Conservation (phyloP, 2,113 vertebrate species). For the Himantopus leucocephalus region DNA sequence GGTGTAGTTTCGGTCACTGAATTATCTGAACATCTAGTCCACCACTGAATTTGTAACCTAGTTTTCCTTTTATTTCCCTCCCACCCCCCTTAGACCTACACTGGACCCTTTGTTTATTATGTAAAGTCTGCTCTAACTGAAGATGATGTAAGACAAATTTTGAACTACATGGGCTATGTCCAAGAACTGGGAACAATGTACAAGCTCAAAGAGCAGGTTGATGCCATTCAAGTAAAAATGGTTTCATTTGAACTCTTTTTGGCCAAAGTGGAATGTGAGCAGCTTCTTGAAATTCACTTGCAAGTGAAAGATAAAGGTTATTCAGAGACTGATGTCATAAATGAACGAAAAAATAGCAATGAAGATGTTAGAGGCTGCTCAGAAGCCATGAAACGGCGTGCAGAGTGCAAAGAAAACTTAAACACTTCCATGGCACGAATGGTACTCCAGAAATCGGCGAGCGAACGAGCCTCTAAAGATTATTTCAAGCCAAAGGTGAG, state of each 20-base stretch:
- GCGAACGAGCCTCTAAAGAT: slow-evolving; percentile 84
- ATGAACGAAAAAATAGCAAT: slow-evolving; percentile 80
- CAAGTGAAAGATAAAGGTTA: slow-evolving; percentile 89
- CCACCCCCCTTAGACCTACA: slow-evolving; percentile 85
- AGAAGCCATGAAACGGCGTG: slow-evolving; percentile 84
- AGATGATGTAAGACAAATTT: slow-evolving; percentile 84
- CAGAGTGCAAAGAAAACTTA: slow-evolving; percentile 83
- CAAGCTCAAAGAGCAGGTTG: slow-evolving; percentile 85
- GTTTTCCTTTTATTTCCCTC: slow-evolving; percentile 19
- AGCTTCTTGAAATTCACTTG: slow-evolving; percentile 88
- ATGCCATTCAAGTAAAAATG: slow-evolving; percentile 78
- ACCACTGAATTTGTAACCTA: slow-evolving; percentile 9
- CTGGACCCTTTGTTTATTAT: slow-evolving; percentile 95
- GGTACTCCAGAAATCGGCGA: slow-evolving; percentile 83
- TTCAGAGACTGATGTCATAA: slow-evolving; percentile 86
- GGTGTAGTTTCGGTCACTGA: neutral
- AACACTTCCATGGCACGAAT: slow-evolving; percentile 83
- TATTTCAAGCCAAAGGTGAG: slow-evolving; percentile 88
- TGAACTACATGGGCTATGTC: slow-evolving; percentile 91
- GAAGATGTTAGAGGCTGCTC: slow-evolving; percentile 89
- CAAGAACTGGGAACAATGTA: slow-evolving; percentile 83
- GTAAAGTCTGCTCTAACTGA: slow-evolving; percentile 90
- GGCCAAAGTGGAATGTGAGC: slow-evolving; percentile 92
- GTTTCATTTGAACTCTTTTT: slow-evolving; percentile 93
- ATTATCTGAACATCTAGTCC: neutral